Evolutionary conservation across 2,888 invertebrate species (phyloP), one percentile per base, ranked within the genome.

Genomic region (Blomia tropicalis): DNA sequence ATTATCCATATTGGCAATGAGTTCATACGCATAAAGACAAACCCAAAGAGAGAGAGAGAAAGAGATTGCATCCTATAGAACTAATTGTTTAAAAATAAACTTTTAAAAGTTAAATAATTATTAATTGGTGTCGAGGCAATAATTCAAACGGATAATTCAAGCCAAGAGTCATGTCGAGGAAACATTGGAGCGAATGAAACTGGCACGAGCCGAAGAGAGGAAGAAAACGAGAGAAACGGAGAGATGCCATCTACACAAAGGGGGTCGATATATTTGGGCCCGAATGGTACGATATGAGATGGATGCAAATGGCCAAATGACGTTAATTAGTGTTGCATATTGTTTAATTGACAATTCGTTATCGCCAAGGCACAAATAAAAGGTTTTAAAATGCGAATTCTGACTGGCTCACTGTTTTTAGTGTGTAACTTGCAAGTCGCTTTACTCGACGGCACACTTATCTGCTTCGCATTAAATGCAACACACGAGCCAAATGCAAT

Each of bases 301-400:
- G 36, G 36, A 36, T n/a, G n/a, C n/a, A n/a, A 41, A 14, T n/a
- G n/a, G 41, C 51, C 51, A 47, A 47, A 47, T 47, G 51, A n/a
- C 51, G n/a, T 47, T 47, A 47, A 47, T 47, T 47, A 47, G 51
- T 47, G 51, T 22, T 47, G 51, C 51, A 47, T 47, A 47, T 47
- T 47, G 51, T 47, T 47, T 47, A 47, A 47, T 47, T 47, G 51
- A 47, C 51, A 47, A 47, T 47, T 47, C 51, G 23, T 47, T 47
- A 47, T 47, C 51, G 51, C 51, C 7, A 47, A 47, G 51, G 51
- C 51, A 47, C 51, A 47, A 47, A 47, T 47, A 47, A 47, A 47
- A 47, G 51, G 51, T 47, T 47, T 47, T 47, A 47, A 47, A 47
- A 47, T 47, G 51, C 27, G 22, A 36, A 36, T 7, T n/a, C n/a